These are phyloP conservation scores for Periplaneta americana DNA, from an alignment of 1,140 invertebrate genomes.

Conservation along the genomic window DNA sequence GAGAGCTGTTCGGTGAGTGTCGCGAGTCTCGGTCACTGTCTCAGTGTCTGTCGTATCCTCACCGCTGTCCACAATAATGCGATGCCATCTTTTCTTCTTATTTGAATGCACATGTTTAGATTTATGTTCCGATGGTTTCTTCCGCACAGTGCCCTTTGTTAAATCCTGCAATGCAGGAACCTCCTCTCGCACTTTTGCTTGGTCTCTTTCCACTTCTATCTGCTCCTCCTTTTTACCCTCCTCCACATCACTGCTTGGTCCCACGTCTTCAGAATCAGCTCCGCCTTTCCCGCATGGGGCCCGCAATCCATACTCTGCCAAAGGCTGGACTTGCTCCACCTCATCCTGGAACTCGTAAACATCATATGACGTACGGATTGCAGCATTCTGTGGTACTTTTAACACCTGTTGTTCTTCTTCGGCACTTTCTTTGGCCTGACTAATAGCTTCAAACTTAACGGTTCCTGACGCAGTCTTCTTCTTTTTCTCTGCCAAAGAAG, in stretches of 20 bases:
- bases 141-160: background rate
- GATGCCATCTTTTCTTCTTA: background rate
- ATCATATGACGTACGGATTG: background rate
- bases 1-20: background rate
- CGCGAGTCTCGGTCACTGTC: background rate
- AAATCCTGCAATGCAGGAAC: background rate
- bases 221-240: background rate
- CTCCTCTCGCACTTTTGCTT: background rate
- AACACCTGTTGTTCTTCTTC: background rate
- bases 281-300: background rate
- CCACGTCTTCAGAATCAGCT: background rate
- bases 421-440: background rate
- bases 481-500: slow-evolving; percentile 4
- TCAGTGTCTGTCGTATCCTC: background rate
- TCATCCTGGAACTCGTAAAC: slow-evolving; percentile 6
- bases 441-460: background rate
- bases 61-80: background rate
- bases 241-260: background rate
- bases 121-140: background rate
- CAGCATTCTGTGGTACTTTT: background rate
- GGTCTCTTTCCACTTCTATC: background rate
- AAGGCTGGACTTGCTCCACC: background rate
- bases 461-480: background rate
- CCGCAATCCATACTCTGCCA: background rate
- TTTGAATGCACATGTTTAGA: background rate